Evolutionary conservation across 1,140 invertebrate species (phyloP).

Genomic region (Pteromalus puparum): DNA sequence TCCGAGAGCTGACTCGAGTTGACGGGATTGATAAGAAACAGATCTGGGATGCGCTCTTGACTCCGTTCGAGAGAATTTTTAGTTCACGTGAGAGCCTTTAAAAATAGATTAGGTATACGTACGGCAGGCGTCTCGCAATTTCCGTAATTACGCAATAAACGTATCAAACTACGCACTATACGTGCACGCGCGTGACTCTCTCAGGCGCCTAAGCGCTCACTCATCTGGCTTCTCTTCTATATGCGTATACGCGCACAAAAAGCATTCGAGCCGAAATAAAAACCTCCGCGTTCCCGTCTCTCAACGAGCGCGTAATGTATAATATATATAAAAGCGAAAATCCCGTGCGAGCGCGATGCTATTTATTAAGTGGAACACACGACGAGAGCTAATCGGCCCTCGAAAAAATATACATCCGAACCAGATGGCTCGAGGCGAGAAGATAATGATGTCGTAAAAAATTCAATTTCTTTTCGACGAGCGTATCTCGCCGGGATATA

Average conservation of each 20-base stretch:
- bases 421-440: slow-evolving; percentile 32
- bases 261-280: neutral
- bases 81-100: neutral
- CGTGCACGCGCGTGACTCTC: too few relatives aligned
- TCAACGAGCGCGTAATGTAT: neutral
- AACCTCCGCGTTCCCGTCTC: neutral
- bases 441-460: slow-evolving; percentile 44
- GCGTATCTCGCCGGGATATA: neutral
- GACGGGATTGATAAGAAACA: slow-evolving; percentile 48
- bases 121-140: neutral
- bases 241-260: neutral
- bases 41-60: slow-evolving; percentile 17
- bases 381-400: slow-evolving; percentile 9
- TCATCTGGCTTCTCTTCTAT: neutral
- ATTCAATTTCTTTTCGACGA: slow-evolving; percentile 39
- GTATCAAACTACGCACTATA: neutral
- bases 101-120: slow-evolving; percentile 14
- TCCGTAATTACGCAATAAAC: slow-evolving; percentile 11
- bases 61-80: neutral
- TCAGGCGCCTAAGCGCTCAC: neutral
- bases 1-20: slow-evolving; percentile 48
- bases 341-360: neutral
- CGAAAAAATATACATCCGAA: neutral
- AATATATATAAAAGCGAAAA: neutral
- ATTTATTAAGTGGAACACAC: slow-evolving; percentile 21